Conservation (phyloP, 1,140 invertebrate species). For the Papilio polyxenes region DNA sequence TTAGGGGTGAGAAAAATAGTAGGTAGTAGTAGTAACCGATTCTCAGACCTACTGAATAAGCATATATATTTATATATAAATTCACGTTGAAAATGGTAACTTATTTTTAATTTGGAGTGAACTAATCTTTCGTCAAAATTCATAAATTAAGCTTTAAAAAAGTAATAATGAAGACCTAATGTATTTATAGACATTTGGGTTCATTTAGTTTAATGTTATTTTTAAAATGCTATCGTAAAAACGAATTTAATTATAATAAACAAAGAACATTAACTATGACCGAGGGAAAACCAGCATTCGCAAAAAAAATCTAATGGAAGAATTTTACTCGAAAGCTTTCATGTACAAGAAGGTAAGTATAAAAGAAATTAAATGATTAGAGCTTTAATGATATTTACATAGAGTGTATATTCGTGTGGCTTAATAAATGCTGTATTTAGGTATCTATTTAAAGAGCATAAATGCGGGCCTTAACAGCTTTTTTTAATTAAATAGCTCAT, state of each 20-base stretch:
- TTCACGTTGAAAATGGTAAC: background rate
- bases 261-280: conserved; percentile 23
- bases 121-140: background rate
- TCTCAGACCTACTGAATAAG: too few relatives aligned
- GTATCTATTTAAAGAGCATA: conserved; percentile 33
- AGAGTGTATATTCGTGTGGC: conserved; percentile 7
- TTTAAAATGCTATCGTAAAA: conserved; percentile 19
- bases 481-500: conserved; percentile 37
- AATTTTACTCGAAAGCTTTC: conserved; percentile 6
- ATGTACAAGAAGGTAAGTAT: conserved; percentile 15
- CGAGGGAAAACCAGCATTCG: conserved; percentile 20
- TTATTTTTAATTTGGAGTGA: background rate
- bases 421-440: conserved; percentile 10
- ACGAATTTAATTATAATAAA: conserved; percentile 21
- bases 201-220: conserved; percentile 20
- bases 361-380: background rate
- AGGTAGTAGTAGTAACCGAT: too few relatives aligned
- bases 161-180: background rate
- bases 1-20: too few relatives aligned
- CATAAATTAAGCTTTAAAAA: background rate
- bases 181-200: background rate
- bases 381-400: background rate
- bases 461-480: conserved; percentile 33
- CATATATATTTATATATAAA: too few relatives aligned
- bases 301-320: conserved; percentile 24